Conservation (phyloP, 2,113 vertebrate species). For the Etheostoma spectabile region DNA sequence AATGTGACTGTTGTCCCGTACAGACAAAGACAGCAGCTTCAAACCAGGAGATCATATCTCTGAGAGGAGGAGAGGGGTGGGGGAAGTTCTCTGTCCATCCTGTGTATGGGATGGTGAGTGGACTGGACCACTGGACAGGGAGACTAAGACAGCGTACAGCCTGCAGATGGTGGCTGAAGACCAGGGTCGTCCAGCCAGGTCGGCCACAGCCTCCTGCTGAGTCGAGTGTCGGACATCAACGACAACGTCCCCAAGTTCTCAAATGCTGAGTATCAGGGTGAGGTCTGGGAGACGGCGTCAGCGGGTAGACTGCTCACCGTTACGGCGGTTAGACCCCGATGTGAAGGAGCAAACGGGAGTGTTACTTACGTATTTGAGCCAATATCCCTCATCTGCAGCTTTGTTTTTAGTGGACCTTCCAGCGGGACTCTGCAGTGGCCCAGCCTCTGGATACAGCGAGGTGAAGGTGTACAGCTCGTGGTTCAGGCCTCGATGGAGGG, state of each 20-base stretch:
- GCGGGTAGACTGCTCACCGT: slow-evolving; percentile 56
- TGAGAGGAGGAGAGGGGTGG: slow-evolving; percentile 82
- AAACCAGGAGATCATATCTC: slow-evolving; percentile 80
- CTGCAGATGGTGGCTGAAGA: slow-evolving; percentile 82
- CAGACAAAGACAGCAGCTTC: slow-evolving; percentile 78
- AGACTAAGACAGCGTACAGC: slow-evolving; percentile 71
- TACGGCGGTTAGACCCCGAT: too few species aligned
- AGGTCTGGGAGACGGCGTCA: slow-evolving; percentile 66
- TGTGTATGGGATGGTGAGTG: slow-evolving; percentile 71
- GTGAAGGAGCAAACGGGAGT: slow-evolving; percentile 65
- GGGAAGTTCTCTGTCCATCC: slow-evolving; percentile 77
- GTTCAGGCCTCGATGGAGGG: slow-evolving; percentile 83
- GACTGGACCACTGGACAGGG: slow-evolving; percentile 78
- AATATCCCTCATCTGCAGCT: slow-evolving; percentile 43
- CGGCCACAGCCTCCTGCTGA: slow-evolving; percentile 61
- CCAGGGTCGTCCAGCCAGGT: slow-evolving; percentile 78
- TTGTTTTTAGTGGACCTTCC: slow-evolving; percentile 68
- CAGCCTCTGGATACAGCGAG: slow-evolving; percentile 80
- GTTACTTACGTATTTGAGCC: slow-evolving; percentile 69
- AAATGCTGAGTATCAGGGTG: slow-evolving; percentile 46
- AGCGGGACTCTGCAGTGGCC: slow-evolving; percentile 75
- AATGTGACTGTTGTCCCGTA: slow-evolving; percentile 24
- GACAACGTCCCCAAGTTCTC: slow-evolving; percentile 82
- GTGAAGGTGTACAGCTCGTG: slow-evolving; percentile 68
- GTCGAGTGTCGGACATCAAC: slow-evolving; percentile 82